Conservation (phyloP, 2,888 invertebrate species). For the Scaptomyza polygonia region DNA sequence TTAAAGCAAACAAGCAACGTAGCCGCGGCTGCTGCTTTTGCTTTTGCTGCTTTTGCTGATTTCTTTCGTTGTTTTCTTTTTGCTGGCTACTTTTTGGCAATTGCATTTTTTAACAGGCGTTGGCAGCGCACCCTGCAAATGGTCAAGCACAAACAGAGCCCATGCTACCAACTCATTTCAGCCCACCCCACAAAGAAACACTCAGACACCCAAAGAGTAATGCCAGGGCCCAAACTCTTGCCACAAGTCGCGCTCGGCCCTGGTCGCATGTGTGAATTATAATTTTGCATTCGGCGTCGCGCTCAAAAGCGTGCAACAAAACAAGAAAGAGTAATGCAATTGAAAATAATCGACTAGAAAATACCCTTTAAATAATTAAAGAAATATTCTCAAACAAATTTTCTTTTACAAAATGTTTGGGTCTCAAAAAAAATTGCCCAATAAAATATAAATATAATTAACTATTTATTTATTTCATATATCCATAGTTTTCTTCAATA, state of each 20-base stretch:
- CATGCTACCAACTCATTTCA: background rate
- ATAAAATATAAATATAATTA: too few relatives aligned
- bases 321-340: constrained; percentile 36
- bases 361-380: constrained; percentile 16
- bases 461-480: too few relatives aligned
- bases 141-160: constrained; percentile 32
- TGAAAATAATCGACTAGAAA: background rate
- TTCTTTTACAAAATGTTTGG: too few relatives aligned
- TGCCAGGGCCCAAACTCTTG: constrained; percentile 11
- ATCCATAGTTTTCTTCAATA: too few relatives aligned
- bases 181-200: constrained; percentile 4
- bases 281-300: constrained; percentile 77
- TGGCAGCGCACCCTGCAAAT: constrained; percentile 53
- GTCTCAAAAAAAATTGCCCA: too few relatives aligned
- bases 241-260: constrained; percentile 26
- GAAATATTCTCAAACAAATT: too few relatives aligned
- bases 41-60: constrained; percentile 1
- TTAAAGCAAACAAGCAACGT: constrained; percentile 77
- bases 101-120: constrained; percentile 77
- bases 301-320: constrained; percentile 70
- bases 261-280: constrained; percentile 81
- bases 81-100: constrained; percentile 79
- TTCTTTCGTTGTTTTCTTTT: constrained; percentile 52
- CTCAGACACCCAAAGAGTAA: constrained; percentile 29
- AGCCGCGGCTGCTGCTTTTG: constrained; percentile 24